A percentile compares a stretch with the other conserved stretches of the same genome.
phyloP scores from a whole-genome alignment of 2,113 vertebrate species.

The Chloropsis cyanopogon region DNA sequence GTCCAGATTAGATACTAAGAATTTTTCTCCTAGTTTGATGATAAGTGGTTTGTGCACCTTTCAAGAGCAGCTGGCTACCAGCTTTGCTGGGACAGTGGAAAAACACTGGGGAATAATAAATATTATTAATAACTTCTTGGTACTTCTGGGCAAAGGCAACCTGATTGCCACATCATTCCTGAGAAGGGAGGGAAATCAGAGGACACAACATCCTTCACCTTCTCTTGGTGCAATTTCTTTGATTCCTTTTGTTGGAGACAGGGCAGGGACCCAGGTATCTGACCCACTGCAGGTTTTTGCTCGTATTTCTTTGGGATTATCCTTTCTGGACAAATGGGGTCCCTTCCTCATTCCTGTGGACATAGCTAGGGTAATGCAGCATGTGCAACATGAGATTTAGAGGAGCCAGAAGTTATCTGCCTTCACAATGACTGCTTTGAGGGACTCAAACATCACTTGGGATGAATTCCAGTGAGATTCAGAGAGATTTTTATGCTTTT shows the following conservation, averaged over 20 bases:
- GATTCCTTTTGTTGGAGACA: not conserved
- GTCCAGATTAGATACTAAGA: not conserved
- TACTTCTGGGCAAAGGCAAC: slow-evolving; percentile 17
- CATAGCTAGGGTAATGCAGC: not conserved
- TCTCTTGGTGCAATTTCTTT: not conserved
- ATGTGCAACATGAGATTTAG: not conserved
- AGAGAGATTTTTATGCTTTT: not conserved
- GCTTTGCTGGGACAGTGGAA: slow-evolving; percentile 7
- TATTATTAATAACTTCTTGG: slow-evolving; percentile 5
- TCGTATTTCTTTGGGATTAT: not conserved
- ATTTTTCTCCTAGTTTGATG: not conserved
- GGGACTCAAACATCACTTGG: not conserved
- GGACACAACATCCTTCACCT: not conserved
- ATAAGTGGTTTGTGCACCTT: not conserved
- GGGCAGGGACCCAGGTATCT: not conserved
- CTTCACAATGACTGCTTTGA: not conserved
- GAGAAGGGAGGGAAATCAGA: not conserved
- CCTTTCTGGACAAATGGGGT: not conserved
- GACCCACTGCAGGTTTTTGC: not conserved
- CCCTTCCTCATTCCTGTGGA: not conserved
- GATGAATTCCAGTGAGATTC: not conserved
- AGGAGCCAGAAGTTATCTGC: not conserved
- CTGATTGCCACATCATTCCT: slow-evolving; percentile 12
- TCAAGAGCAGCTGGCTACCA: not conserved
- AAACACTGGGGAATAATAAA: slow-evolving; percentile 38